Evolutionary conservation across 2,888 invertebrate genomes (phyloP).

Genomic region (Mayetiola destructor): DNA sequence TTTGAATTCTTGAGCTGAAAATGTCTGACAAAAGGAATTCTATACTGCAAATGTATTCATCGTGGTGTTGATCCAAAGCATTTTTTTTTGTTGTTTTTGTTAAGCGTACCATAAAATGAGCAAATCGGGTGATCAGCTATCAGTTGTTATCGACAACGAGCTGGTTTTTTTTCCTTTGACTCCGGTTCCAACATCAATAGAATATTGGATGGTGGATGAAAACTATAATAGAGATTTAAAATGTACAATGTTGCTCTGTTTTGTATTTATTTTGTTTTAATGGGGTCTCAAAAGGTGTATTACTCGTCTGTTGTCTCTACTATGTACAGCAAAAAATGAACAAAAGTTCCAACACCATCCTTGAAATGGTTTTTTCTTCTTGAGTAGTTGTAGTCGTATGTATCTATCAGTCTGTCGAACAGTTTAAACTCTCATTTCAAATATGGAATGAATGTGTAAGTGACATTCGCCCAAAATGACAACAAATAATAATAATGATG

Average conservation of each 20-base stretch:
- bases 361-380: background rate
- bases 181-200: background rate
- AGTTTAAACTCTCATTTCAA: background rate
- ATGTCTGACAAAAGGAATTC: conserved; percentile 2
- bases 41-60: background rate
- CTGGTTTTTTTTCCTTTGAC: background rate
- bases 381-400: conserved; percentile 2
- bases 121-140: background rate
- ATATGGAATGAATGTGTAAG: background rate
- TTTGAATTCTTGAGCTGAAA: too few species aligned
- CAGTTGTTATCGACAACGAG: background rate
- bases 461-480: background rate
- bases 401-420: background rate
- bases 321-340: background rate
- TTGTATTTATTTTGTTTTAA: background rate
- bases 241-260: too few species aligned
- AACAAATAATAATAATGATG: conserved; percentile 2
- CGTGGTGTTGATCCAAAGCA: background rate
- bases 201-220: background rate
- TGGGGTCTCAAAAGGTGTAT: background rate
- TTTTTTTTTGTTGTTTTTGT: background rate
- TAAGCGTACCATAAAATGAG: background rate
- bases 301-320: background rate
- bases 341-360: background rate
- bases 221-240: conserved; percentile 3